phyloP scores from a whole-genome alignment of 2,797 vertebrate species.

The Anolis apletophallus region DNA sequence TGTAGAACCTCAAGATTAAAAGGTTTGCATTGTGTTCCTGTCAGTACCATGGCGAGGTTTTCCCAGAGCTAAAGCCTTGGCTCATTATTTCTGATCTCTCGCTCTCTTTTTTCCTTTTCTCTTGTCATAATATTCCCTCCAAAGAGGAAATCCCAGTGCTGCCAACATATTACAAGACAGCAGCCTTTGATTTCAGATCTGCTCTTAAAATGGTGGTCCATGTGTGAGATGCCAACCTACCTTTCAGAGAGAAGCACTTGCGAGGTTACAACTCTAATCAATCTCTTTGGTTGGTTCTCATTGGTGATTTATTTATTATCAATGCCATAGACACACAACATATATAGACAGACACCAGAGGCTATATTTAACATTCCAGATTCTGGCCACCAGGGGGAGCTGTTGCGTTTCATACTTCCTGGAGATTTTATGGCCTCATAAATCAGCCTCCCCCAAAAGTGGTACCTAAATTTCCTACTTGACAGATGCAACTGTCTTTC shows the following conservation, averaged over 20 bases:
- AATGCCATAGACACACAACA: too few species aligned
- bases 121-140: slow-evolving; percentile 22
- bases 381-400: too few species aligned
- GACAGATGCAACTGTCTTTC: too few species aligned
- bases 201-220: slow-evolving; percentile 1
- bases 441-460: too few species aligned
- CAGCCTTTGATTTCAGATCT: not conserved
- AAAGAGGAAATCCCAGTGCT: slow-evolving; percentile 33
- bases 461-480: too few species aligned
- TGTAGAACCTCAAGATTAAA: slow-evolving; percentile 18
- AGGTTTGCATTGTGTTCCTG: slow-evolving; percentile 19
- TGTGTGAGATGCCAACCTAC: slow-evolving; percentile 3
- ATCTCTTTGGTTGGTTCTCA: not conserved
- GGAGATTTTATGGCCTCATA: too few species aligned
- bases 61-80: slow-evolving; percentile 19
- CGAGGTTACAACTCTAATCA: not conserved
- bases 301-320: not conserved
- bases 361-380: too few species aligned
- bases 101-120: not conserved
- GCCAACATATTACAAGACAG: slow-evolving; percentile 14
- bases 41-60: slow-evolving; percentile 7
- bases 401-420: too few species aligned
- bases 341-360: too few species aligned
- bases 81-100: slow-evolving; percentile 27
- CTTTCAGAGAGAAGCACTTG: slow-evolving; percentile 6